Percentiles rank a stretch among this genome's conserved stretches.
phyloP scores from a whole-genome alignment of 2,888 invertebrate species.

The Polia nebulosa region DNA sequence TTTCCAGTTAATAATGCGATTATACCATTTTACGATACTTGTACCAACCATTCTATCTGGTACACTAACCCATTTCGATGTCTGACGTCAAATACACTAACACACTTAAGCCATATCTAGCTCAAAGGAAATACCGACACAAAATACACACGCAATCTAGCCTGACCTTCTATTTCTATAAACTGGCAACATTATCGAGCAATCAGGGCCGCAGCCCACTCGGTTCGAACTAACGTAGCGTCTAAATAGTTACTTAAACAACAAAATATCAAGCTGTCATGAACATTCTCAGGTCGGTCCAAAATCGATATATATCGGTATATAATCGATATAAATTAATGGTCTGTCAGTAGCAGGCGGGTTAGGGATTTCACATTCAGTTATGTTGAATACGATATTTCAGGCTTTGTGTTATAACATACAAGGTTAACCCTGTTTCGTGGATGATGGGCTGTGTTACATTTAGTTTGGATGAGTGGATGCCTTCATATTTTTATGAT shows the following conservation, averaged over 20 bases:
- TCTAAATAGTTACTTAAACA: conserved; percentile 49
- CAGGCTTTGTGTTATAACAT: conserved; percentile 59
- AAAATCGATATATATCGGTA: conserved; percentile 62
- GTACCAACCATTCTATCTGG: not conserved
- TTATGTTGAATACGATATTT: conserved; percentile 65
- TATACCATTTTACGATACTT: not conserved
- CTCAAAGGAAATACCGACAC: conserved; percentile 21
- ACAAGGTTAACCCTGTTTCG: conserved; percentile 54
- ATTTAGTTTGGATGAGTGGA: conserved; percentile 30
- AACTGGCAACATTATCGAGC: conserved; percentile 28
- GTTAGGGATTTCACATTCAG: conserved; percentile 60
- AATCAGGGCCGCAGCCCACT: conserved; percentile 44
- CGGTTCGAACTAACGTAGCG: conserved; percentile 47
- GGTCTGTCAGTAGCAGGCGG: conserved; percentile 71
- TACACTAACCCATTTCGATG: conserved; percentile 23
- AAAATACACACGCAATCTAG: conserved; percentile 40
- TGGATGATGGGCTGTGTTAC: conserved; percentile 44
- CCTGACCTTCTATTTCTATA: conserved; percentile 20
- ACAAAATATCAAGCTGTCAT: conserved; percentile 71
- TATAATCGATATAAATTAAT: conserved; percentile 73
- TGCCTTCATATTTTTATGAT: conserved; percentile 3
- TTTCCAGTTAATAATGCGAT: not conserved
- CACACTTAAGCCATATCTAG: conserved; percentile 15
- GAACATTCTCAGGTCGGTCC: conserved; percentile 55
- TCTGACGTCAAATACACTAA: conserved; percentile 24